Evolutionary conservation across 2,888 invertebrate species (phyloP).

Genomic region (Euphydryas editha): DNA sequence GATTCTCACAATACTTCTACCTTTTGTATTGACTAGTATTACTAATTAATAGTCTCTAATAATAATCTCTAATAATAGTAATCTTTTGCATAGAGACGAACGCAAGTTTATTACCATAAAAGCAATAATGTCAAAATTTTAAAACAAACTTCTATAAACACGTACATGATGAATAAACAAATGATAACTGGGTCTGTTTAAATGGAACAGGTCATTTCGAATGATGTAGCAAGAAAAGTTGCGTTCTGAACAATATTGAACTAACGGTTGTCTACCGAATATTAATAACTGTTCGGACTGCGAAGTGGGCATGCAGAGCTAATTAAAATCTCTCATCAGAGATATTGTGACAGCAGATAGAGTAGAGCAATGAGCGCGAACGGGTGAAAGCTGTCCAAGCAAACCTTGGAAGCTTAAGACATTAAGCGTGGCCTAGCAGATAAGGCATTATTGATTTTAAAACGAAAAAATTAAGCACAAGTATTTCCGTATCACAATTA

Average conservation of each 20-base stretch:
- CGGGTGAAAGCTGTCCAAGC: constrained; percentile 42
- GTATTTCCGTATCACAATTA: neutral
- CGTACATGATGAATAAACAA: neutral
- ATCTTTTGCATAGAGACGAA: no score
- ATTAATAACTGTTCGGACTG: constrained; percentile 30
- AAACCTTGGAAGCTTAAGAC: constrained; percentile 23
- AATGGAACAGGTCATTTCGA: constrained; percentile 27
- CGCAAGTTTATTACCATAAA: no score
- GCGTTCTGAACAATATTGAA: constrained; percentile 34
- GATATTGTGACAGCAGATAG: constrained; percentile 44
- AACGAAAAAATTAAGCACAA: neutral
- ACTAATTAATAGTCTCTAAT: no score
- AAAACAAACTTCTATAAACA: constrained; percentile 7
- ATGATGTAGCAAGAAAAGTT: constrained; percentile 30
- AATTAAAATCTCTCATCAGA: constrained; percentile 43
- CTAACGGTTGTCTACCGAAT: constrained; percentile 34
- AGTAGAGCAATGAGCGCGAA: constrained; percentile 42
- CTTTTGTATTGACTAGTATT: no score
- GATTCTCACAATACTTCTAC: no score
- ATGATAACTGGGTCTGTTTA: constrained; percentile 7
- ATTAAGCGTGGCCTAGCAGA: constrained; percentile 19
- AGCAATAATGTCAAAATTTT: neutral
- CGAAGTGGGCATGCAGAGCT: constrained; percentile 26
- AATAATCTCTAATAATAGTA: no score
- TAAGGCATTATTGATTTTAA: neutral